phyloP scores from a whole-genome alignment of 2,888 invertebrate genomes.

The Invenusta paracnida region DNA sequence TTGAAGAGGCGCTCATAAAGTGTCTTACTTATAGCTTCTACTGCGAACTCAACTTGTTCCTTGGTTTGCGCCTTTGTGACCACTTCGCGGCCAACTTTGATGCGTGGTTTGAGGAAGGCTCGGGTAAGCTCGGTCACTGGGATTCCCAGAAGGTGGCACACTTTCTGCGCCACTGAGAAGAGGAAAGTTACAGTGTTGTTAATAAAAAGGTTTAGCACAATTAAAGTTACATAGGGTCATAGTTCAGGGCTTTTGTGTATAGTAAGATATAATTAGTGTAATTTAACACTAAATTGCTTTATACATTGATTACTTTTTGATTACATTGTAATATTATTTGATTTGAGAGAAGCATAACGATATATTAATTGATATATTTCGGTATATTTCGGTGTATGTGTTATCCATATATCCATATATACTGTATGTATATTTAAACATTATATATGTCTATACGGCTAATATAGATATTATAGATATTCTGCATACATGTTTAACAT shows the following conservation, averaged over 20 bases:
- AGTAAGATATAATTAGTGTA: constrained; percentile 16
- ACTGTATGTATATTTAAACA: background rate
- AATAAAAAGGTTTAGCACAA: too few relatives aligned
- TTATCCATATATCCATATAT: background rate
- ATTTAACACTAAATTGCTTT: background rate
- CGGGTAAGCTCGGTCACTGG: constrained; percentile 95
- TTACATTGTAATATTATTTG: too few relatives aligned
- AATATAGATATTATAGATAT: too few relatives aligned
- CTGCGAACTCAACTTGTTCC: constrained; percentile 96
- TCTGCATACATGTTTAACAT: too few relatives aligned
- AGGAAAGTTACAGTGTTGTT: background rate
- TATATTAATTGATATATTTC: too few relatives aligned
- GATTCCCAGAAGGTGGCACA: constrained; percentile 83
- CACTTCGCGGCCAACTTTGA: constrained; percentile 87
- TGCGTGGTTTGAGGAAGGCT: constrained; percentile 91
- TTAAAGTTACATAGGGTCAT: too few relatives aligned
- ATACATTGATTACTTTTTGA: too few relatives aligned
- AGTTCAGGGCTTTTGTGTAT: too few relatives aligned
- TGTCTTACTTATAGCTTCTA: constrained; percentile 96
- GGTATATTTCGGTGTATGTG: too few relatives aligned
- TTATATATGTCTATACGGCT: too few relatives aligned
- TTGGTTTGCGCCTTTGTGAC: constrained; percentile 99
- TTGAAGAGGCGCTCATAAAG: constrained; percentile 97
- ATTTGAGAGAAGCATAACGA: too few relatives aligned
- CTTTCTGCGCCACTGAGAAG: constrained; percentile 85